A percentile compares a stretch with the other conserved stretches of the same genome.
phyloP scores from a whole-genome alignment of 2,113 vertebrate genomes.

The Todiramphus saurophagus region DNA sequence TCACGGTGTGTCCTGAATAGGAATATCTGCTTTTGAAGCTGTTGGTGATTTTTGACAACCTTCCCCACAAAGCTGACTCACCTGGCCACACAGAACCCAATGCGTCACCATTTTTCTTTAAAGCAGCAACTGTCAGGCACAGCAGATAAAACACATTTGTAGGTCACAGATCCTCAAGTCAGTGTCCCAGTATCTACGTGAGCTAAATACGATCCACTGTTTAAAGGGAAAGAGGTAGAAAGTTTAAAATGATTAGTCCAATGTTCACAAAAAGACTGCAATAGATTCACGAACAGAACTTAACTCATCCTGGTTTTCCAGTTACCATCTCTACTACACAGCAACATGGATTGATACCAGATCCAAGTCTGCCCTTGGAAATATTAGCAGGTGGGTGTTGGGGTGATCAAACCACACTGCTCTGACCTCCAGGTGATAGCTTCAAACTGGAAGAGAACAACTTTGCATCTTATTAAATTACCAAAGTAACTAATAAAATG shows the following conservation, averaged over 20 bases:
- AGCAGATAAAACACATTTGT: background rate
- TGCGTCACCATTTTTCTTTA: fast-evolving
- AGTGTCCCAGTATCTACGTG: background rate
- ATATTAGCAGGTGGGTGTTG: slow-evolving; percentile 60
- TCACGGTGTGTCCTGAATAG: background rate
- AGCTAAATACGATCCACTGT: background rate
- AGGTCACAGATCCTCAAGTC: background rate
- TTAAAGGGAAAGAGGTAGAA: background rate
- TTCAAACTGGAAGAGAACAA: slow-evolving; percentile 41
- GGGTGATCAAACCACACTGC: slow-evolving; percentile 73
- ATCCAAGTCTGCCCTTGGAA: background rate
- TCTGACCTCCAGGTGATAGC: background rate
- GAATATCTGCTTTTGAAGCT: background rate
- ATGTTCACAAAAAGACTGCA: background rate
- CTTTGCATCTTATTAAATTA: slow-evolving; percentile 42
- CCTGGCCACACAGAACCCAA: background rate
- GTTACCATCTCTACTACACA: background rate
- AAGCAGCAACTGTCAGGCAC: background rate
- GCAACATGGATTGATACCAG: background rate
- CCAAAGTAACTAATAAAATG: slow-evolving; percentile 62
- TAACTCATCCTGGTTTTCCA: background rate
- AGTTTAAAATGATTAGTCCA: background rate
- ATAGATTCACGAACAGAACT: background rate
- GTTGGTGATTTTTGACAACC: background rate
- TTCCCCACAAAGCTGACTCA: background rate